These are phyloP conservation scores for Eurytoma adleriae DNA, from an alignment of 2,888 invertebrate species.

Conservation along the genomic window DNA sequence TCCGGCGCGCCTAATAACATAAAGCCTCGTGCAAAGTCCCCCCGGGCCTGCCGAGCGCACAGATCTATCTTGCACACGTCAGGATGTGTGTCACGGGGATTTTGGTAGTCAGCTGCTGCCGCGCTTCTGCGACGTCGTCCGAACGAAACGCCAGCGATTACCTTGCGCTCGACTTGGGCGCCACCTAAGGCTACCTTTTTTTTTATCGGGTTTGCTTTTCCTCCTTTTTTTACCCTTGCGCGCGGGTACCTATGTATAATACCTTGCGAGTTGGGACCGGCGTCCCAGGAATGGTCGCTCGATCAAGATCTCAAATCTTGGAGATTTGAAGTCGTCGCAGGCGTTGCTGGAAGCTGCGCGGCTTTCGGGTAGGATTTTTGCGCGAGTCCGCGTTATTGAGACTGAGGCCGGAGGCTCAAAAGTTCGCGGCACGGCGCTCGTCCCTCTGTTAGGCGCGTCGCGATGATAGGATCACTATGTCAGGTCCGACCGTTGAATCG, in stretches of 20 bases:
- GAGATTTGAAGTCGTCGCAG: conserved; percentile 40
- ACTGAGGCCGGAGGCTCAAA: neutral
- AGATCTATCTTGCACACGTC: conserved; percentile 59
- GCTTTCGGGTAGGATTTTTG: conserved; percentile 5
- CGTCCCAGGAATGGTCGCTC: conserved; percentile 40
- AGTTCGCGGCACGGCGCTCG: conserved; percentile 9
- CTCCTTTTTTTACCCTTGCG: neutral
- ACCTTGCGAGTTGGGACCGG: neutral
- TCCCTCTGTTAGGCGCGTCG: neutral
- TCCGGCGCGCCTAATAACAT: conserved; percentile 22
- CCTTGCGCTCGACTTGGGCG: neutral
- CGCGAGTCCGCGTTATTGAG: neutral
- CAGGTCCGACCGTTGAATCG: conserved; percentile 43
- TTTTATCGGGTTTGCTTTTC: neutral
- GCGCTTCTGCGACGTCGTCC: neutral
- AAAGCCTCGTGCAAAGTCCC: conserved; percentile 44
- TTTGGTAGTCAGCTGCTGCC: conserved; percentile 51
- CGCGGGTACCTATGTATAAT: neutral
- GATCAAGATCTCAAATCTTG: conserved; percentile 51
- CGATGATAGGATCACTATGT: conserved; percentile 56
- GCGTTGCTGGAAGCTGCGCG: neutral
- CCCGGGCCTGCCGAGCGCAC: conserved; percentile 30
- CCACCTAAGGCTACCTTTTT: conserved; percentile 10
- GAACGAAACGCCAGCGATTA: neutral
- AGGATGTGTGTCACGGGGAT: conserved; percentile 57